Base-by-base conservation (phyloP, 2,797 vertebrate genomes). In the Synanceia verrucosa region DNA sequence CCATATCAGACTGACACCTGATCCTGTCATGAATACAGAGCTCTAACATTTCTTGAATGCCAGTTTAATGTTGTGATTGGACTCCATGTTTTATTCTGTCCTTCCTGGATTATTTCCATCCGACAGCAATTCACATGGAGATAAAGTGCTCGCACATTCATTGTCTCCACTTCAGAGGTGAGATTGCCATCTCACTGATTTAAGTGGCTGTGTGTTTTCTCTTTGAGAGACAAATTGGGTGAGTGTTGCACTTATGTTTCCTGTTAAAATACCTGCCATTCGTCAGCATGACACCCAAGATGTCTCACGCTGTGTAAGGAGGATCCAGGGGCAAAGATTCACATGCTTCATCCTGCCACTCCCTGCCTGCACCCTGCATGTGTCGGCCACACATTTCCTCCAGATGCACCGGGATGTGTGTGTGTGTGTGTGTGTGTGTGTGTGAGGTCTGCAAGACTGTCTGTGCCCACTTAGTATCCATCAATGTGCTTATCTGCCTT, bases 341-440 rank as follows among this genome's bases (percentile, higher is more conserved):
- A 62, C 77, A 79, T 57, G 66, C 79, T 84, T 79, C 72, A 75
- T 88, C 81, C 85, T 76, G 74, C 75, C 81, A 33, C 77, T 87
- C 88, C 79, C 81, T 48, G 58, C 79, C 81, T 48, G 60, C 79
- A 59, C 75, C 83, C 85, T 51, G 79, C 72, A 70, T 89, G 82
- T 86, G 88, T 84, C 78, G 76, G 82, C 82, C 78, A 80, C 88
- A 91, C 85, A 87, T 88, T 91, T 91, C 66, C 71, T 90, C 91
- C 92, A 91, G 92, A 92, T 91, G 90, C 85, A 76, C 26, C 33
- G 37, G 44, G 52, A 29, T 77, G 29, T 43, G 23, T 59, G 65
- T 61, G 66, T 74, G 78, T 76, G 80, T 78, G 86, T 31, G 29
- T 31, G 43, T 39, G 24, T 57, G 64, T 61, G 65, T 75, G 79